Conservation (phyloP, 2,888 invertebrate species). For the Drosophila macrospina region DNA sequence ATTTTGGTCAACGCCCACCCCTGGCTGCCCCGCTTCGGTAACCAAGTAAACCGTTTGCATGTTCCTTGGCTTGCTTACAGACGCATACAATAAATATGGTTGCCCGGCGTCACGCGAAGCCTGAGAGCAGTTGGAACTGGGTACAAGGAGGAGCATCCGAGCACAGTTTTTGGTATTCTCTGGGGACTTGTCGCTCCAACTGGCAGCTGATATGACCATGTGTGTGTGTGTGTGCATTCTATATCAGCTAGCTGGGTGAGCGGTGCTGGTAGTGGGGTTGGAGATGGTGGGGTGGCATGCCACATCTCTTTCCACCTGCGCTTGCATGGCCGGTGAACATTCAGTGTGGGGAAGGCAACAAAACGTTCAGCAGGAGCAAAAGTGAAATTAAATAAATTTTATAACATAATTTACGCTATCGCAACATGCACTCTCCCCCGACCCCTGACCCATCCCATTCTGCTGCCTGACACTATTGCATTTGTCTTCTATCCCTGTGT, state of each 20-base stretch:
- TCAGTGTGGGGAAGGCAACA: constrained; percentile 48
- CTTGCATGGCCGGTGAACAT: constrained; percentile 57
- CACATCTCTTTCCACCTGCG: constrained; percentile 8
- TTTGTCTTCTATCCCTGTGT: constrained; percentile 45
- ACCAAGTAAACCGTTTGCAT: constrained; percentile 60
- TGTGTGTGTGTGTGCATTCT: constrained; percentile 25
- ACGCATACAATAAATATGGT: constrained; percentile 67
- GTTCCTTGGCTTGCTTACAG: constrained; percentile 56
- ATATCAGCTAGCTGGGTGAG: neutral
- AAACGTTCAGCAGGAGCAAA: constrained; percentile 66
- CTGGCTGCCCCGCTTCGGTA: neutral
- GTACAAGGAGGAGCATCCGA: constrained; percentile 27
- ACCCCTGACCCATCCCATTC: neutral
- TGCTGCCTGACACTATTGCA: constrained; percentile 34
- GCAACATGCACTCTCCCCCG: constrained; percentile 67
- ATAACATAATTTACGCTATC: constrained; percentile 81
- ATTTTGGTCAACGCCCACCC: constrained; percentile 41
- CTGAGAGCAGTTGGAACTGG: constrained; percentile 3
- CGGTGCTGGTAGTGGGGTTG: neutral
- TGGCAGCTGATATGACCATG: constrained; percentile 53
- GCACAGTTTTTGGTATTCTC: constrained; percentile 70
- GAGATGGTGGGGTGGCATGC: constrained; percentile 5
- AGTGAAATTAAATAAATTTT: constrained; percentile 81
- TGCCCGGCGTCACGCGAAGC: constrained; percentile 55
- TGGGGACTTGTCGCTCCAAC: constrained; percentile 60